phyloP scores from a whole-genome alignment of 2,888 invertebrate genomes.

The Troides aeacus region DNA sequence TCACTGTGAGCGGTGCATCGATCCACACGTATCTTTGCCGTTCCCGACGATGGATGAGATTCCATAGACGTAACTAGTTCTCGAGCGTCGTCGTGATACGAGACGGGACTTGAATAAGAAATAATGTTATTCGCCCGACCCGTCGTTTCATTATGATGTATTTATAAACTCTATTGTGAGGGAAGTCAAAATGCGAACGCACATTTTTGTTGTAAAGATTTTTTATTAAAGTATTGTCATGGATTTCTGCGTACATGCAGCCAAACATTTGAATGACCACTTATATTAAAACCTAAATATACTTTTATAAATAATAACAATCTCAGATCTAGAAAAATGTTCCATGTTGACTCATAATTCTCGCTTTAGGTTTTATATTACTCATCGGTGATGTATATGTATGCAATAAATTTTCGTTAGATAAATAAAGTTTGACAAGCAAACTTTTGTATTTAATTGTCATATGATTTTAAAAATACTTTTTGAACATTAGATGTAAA shows the following conservation, averaged over 20 bases:
- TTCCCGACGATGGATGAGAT: slow-evolving; percentile 43
- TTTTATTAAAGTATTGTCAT: neutral
- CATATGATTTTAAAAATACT: neutral
- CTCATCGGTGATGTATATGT: neutral
- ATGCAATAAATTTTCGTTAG: neutral
- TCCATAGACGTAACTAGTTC: slow-evolving; percentile 45
- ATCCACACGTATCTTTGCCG: slow-evolving; percentile 42
- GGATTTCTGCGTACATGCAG: neutral
- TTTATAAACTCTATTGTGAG: slow-evolving; percentile 29
- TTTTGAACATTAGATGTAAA: neutral
- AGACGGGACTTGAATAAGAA: slow-evolving; percentile 35
- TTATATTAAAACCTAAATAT: neutral
- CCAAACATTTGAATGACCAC: neutral
- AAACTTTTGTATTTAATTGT: too few species aligned
- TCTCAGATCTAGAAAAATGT: neutral
- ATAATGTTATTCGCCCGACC: slow-evolving; percentile 30
- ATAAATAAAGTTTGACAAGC: neutral
- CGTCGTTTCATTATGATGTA: slow-evolving; percentile 29
- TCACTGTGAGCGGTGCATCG: slow-evolving; percentile 37
- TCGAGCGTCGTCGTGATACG: slow-evolving; percentile 38
- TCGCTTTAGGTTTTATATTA: neutral
- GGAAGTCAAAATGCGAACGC: slow-evolving; percentile 17
- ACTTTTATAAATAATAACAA: neutral
- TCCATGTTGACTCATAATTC: neutral
- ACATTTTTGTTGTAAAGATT: slow-evolving; percentile 10